Conservation (phyloP, 2,113 vertebrate species). For the Otolemur garnettii region DNA sequence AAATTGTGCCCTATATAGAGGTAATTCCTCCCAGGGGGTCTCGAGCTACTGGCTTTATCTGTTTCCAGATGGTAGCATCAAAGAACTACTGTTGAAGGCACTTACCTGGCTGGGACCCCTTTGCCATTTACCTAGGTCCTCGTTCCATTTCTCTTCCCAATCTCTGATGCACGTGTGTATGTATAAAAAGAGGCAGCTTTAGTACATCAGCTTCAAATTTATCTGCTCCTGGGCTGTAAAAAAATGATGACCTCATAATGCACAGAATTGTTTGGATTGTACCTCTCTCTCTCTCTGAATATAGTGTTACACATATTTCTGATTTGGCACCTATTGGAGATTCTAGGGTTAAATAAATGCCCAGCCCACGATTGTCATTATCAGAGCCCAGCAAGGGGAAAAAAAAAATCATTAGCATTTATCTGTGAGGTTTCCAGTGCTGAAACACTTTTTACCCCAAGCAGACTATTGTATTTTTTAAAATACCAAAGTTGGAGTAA, state of each 20-base stretch:
- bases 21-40: slow-evolving; percentile 86
- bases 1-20: slow-evolving; percentile 98
- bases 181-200: not conserved
- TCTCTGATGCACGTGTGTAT: not conserved
- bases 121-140: not conserved
- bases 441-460: not conserved
- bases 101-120: not conserved
- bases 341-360: slow-evolving; percentile 19
- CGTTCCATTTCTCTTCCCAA: not conserved
- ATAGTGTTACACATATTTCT: not conserved
- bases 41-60: not conserved
- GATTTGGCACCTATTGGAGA: slow-evolving; percentile 42
- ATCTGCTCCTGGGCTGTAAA: not conserved
- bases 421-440: slow-evolving; percentile 1
- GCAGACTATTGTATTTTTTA: not conserved
- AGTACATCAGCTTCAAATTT: slow-evolving; percentile 18
- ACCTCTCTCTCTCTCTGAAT: slow-evolving; percentile 6
- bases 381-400: not conserved
- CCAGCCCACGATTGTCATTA: not conserved
- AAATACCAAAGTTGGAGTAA: slow-evolving; percentile 46
- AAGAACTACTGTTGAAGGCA: not conserved
- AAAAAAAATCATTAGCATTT: not conserved
- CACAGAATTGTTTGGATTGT: slow-evolving; percentile 29
- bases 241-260: not conserved
- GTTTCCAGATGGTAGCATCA: not conserved